Percentiles rank a stretch among this genome's conserved stretches.
These are phyloP conservation scores for Hydroisotoma schaefferi DNA, from an alignment of 2,888 invertebrate species.

Conservation along the genomic window DNA sequence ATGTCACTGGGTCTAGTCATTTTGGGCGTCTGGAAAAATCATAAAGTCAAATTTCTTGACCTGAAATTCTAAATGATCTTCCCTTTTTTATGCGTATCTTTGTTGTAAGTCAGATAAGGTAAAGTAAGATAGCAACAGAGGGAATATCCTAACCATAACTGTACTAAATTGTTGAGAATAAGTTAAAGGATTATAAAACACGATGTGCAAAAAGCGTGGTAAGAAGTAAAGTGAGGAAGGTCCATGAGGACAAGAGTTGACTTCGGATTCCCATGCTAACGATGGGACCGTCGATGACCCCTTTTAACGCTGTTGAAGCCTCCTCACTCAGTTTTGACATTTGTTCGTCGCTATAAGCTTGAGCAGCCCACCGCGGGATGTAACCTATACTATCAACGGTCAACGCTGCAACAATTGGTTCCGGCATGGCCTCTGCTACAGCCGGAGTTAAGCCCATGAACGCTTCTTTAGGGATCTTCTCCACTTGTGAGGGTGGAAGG, in stretches of 20 bases:
- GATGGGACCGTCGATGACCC: conserved; percentile 30
- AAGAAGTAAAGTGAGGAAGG: conserved; percentile 10
- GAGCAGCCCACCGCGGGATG: conserved; percentile 42
- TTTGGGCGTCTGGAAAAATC: too few species aligned
- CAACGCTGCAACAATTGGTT: conserved; percentile 17
- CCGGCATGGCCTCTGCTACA: conserved; percentile 28
- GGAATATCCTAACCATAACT: too few species aligned
- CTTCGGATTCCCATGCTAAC: conserved; percentile 16
- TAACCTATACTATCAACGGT: conserved; percentile 34
- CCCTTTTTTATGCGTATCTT: too few species aligned
- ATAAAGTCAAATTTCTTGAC: too few species aligned
- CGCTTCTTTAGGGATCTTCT: conserved; percentile 37
- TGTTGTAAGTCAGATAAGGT: too few species aligned
- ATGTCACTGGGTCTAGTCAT: too few species aligned
- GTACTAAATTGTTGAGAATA: too few species aligned
- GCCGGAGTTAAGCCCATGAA: conserved; percentile 40
- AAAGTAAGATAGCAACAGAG: too few species aligned
- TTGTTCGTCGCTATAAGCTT: conserved; percentile 36
- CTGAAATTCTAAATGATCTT: too few species aligned
- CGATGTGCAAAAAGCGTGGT: conserved; percentile 22
- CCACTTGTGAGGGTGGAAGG: conserved; percentile 16
- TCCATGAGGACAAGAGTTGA: conserved; percentile 1
- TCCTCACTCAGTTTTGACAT: conserved; percentile 23
- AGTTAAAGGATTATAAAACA: conserved; percentile 24
- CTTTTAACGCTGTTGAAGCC: conserved; percentile 24